phyloP scores from a whole-genome alignment of 2,888 invertebrate species.

The Carpatolechia fugitivella region DNA sequence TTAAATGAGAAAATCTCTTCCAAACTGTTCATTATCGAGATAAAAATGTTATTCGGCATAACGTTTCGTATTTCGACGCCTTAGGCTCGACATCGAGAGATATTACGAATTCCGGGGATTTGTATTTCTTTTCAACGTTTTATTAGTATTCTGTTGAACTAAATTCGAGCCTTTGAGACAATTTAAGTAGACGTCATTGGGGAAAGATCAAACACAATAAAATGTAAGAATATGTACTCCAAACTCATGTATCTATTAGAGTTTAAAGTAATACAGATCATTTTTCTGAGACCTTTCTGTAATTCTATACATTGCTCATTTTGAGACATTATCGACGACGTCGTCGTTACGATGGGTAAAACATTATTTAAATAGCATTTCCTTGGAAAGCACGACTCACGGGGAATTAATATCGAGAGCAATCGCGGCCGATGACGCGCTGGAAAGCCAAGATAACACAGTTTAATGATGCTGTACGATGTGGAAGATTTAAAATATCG shows the following conservation, averaged over 20 bases:
- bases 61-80: slow-evolving; percentile 14
- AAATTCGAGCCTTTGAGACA: slow-evolving; percentile 9
- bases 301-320: too few species aligned
- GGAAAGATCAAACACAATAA: background rate
- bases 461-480: background rate
- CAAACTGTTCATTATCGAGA: slow-evolving; percentile 41
- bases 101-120: slow-evolving; percentile 12
- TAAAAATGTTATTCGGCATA: slow-evolving; percentile 21
- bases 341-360: slow-evolving; percentile 10
- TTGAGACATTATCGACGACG: background rate
- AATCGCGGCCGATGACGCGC: slow-evolving; percentile 39
- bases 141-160: slow-evolving; percentile 4
- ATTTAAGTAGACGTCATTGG: slow-evolving; percentile 3
- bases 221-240: background rate
- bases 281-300: too few species aligned
- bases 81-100: background rate
- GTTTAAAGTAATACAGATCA: too few species aligned
- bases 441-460: slow-evolving; percentile 27
- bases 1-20: slow-evolving; percentile 45
- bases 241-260: too few species aligned
- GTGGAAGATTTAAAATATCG: background rate
- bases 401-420: slow-evolving; percentile 35
- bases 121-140: slow-evolving; percentile 10
- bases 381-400: slow-evolving; percentile 30
- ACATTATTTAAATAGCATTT: slow-evolving; percentile 25